A percentile compares a stretch with the other conserved stretches of the same genome.
phyloP scores from a whole-genome alignment of 1,140 invertebrate genomes.

The Ganaspis sp. region DNA sequence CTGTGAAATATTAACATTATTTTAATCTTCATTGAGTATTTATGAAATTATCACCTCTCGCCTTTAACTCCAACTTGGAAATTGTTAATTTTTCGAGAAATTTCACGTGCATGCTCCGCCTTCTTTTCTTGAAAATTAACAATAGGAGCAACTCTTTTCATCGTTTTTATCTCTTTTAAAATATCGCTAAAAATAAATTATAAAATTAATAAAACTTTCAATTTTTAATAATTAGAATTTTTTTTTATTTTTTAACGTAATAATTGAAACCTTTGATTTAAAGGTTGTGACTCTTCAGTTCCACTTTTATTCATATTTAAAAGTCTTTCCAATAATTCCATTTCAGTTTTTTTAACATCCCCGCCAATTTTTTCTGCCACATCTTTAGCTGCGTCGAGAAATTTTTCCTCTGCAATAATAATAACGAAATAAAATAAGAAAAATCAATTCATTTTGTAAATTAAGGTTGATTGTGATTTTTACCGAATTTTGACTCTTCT shows the following conservation, averaged over 20 bases:
- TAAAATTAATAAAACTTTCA: constrained; percentile 35
- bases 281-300: constrained; percentile 48
- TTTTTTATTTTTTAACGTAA: constrained; percentile 57
- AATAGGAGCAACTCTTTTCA: not conserved
- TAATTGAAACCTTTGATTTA: constrained; percentile 44
- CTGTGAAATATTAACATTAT: too few species aligned
- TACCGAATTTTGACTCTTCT: constrained; percentile 12
- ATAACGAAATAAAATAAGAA: constrained; percentile 22
- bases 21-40: not conserved
- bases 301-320: constrained; percentile 23
- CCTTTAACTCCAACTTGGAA: not conserved
- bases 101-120: not conserved
- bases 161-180: constrained; percentile 85
- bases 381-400: constrained; percentile 81
- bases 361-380: constrained; percentile 82
- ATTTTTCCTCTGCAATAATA: constrained; percentile 65
- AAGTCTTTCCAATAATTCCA: constrained; percentile 71
- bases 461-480: not conserved
- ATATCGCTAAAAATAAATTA: constrained; percentile 78
- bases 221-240: constrained; percentile 34
- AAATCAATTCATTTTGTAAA: constrained; percentile 25
- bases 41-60: not conserved
- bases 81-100: not conserved
- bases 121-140: not conserved
- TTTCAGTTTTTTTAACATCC: constrained; percentile 82